Evolutionary conservation across 2,888 invertebrate genomes (phyloP).

Genomic region (Uropetala carovei): DNA sequence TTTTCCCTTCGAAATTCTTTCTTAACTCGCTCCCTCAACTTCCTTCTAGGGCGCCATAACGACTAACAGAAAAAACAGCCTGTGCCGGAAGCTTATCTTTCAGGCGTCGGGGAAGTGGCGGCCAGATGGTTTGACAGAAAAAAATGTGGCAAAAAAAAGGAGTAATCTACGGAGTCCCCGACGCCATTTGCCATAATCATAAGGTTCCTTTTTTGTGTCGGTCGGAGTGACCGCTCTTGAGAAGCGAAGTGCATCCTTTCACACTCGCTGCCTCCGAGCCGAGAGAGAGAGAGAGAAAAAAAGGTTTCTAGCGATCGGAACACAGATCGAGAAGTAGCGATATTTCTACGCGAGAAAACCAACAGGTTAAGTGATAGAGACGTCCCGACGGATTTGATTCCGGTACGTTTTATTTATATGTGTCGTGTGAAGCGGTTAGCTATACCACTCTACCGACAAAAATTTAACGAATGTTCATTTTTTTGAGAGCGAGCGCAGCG

Average conservation of each 20-base stretch:
- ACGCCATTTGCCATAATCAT: conserved; percentile 25
- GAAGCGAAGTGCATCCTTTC: conserved; percentile 13
- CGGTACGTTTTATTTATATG: not conserved
- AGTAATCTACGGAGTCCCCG: not conserved
- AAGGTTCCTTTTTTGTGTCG: not conserved
- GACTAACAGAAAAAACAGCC: not conserved
- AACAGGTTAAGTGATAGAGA: conserved; percentile 8
- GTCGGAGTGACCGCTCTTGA: not conserved
- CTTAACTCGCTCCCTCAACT: not conserved
- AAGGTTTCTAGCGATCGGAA: not conserved
- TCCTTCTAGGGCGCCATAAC: conserved; percentile 27
- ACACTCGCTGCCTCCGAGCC: not conserved
- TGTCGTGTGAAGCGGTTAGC: not conserved
- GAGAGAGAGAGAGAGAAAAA: not conserved
- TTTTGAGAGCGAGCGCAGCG: not conserved
- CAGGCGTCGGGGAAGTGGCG: not conserved
- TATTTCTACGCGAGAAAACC: not conserved
- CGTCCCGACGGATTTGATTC: not conserved
- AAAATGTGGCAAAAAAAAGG: not conserved
- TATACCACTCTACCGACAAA: not conserved
- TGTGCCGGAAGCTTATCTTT: conserved; percentile 16
- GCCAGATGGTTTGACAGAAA: conserved; percentile 2
- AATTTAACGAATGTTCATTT: not conserved
- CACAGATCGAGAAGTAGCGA: not conserved
- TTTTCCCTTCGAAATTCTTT: not conserved